These are phyloP conservation scores for Sylvietta virens DNA, from an alignment of 2,113 vertebrate genomes.

Conservation along the genomic window DNA sequence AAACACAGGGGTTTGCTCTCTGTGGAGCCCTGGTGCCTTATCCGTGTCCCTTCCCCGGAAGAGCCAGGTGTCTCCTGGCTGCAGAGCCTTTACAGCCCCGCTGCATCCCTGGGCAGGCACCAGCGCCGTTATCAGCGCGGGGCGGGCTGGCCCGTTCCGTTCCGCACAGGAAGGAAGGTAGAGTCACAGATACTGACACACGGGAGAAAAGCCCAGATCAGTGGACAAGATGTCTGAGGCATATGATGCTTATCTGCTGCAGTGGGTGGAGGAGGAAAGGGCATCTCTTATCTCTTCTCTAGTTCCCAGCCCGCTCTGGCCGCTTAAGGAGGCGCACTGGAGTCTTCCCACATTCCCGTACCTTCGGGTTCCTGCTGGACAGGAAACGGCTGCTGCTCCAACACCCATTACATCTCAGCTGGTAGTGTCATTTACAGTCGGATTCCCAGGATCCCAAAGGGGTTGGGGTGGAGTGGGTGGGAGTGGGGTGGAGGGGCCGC, in stretches of 20 bases:
- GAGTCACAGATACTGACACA: conserved; percentile 41
- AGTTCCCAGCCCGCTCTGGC: conserved; percentile 39
- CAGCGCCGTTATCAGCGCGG: background rate
- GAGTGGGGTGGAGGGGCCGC: background rate
- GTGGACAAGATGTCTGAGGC: conserved; percentile 63
- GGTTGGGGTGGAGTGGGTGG: background rate
- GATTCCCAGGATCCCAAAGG: conserved; percentile 1
- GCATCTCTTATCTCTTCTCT: conserved; percentile 50
- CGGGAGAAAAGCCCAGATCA: conserved; percentile 48
- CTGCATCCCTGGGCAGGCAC: background rate
- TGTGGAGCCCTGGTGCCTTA: background rate
- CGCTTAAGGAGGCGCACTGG: conserved; percentile 50
- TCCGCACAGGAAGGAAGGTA: conserved; percentile 40
- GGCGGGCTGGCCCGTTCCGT: background rate
- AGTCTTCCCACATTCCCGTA: conserved; percentile 52
- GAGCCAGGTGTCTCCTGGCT: conserved; percentile 39
- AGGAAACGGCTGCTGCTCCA: conserved; percentile 44
- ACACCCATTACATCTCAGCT: conserved; percentile 52
- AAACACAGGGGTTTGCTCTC: conserved; percentile 36
- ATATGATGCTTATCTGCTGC: conserved; percentile 57
- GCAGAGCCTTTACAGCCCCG: background rate
- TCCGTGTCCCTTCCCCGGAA: background rate
- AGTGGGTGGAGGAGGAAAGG: conserved; percentile 53
- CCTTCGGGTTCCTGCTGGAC: conserved; percentile 28
- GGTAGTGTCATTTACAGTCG: conserved; percentile 38